Percentiles rank a stretch among this genome's conserved stretches.
Conservation (phyloP, 2,888 invertebrate species). For the Lasiommata megera region DNA sequence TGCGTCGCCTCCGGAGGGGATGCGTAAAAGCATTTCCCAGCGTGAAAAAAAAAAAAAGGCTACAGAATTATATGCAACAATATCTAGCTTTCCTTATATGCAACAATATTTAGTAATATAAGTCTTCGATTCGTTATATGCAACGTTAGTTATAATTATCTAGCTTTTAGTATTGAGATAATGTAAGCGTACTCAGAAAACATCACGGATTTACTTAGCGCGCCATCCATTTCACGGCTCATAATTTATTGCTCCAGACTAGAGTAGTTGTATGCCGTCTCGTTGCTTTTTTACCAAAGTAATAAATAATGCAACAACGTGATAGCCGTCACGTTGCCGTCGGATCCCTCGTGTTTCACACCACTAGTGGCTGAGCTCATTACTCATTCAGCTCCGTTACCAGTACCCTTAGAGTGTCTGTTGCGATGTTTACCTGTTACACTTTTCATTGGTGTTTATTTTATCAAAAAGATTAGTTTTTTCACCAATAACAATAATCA, state of each 20-base stretch:
- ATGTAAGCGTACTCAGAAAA: too few species aligned
- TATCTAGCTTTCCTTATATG: too few species aligned
- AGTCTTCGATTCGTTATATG: too few species aligned
- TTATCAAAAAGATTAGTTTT: not conserved
- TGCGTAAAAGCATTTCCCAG: too few species aligned
- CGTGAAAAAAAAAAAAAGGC: too few species aligned
- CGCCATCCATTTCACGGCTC: not conserved
- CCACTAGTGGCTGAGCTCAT: not conserved
- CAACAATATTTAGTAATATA: too few species aligned
- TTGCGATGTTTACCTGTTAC: not conserved
- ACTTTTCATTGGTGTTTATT: not conserved
- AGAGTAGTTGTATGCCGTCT: not conserved
- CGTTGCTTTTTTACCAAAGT: constrained; percentile 2
- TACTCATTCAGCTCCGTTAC: not conserved
- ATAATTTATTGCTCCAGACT: not conserved
- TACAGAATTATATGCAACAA: too few species aligned
- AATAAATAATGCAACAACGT: constrained; percentile 2
- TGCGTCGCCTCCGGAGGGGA: too few species aligned
- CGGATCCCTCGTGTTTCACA: not conserved
- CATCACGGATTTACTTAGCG: too few species aligned
- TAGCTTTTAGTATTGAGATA: too few species aligned
- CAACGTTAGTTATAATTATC: too few species aligned
- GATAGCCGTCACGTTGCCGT: not conserved
- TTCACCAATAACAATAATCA: too few species aligned
- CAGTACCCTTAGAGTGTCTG: not conserved